Evolutionary conservation across 2,797 vertebrate species (phyloP), one percentile per base, ranked within the genome.

Genomic region (Enteromius radiatus): DNA sequence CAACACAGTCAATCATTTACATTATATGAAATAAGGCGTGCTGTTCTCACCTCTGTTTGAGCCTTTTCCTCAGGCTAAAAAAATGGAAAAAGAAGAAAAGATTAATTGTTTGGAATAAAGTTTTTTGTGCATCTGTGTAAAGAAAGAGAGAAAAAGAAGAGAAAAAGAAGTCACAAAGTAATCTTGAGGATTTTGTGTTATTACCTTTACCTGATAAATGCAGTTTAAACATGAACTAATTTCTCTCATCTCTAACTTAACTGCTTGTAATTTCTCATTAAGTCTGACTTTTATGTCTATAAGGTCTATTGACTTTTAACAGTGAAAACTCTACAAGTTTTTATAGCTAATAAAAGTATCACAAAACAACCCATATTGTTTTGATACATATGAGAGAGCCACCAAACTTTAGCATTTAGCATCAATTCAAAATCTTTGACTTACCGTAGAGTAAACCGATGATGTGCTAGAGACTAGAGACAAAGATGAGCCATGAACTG

Each of bases 391-490:
- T 36, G 17, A 73, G 52, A 33, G 3, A 52, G 21, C 19, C 47
- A 31, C 0, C 31, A 1, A 59, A 76, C 23, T 45, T 76, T 12
- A 76, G 2, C 7, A 76, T 61, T 61, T 28, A 38, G 23, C 54
- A 43, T 76, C 23, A 11, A 15, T 63, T 77, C 1, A n/a, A 63
- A 45, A 77, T 43, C 17, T 47, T 9, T 74, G 82, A 87, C 96
- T 96, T 89, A 97, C 96, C n/a, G 96, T 96, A 1, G 96, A 97
- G 90, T 97, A 97, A 89, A 96, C 93, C 26, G 96, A 97, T 0
- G 96, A 97, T 0, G 96, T 96, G 85, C 95, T 97, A 87, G 96
- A 97, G 63, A 97, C 96, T 93, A 97, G 86, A 82, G 96, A 97
- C 59, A 97, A 92, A 0, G 95, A 96, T 36, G 96, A 97, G 56